A percentile compares a stretch with the other conserved stretches of the same genome.
Evolutionary conservation across 2,888 invertebrate species (phyloP).

Genomic region (Torymus auratus): DNA sequence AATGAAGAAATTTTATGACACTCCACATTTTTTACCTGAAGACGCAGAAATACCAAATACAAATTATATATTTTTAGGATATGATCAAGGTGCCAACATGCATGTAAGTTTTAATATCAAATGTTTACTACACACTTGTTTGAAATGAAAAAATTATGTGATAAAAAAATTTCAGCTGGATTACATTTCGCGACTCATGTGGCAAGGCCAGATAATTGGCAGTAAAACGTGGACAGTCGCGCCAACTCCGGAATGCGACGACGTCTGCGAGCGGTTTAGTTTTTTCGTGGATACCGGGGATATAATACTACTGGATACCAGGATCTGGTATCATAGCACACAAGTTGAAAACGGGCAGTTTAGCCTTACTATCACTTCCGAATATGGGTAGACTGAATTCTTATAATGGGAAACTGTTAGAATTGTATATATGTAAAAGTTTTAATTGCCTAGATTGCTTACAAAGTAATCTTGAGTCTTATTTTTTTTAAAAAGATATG

Average conservation of each 20-base stretch:
- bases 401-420: constrained; percentile 30
- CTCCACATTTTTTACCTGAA: constrained; percentile 91
- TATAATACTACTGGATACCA: constrained; percentile 92
- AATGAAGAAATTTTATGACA: constrained; percentile 86
- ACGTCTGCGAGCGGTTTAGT: constrained; percentile 84
- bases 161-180: constrained; percentile 83
- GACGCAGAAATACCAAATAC: constrained; percentile 92
- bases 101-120: constrained; percentile 82
- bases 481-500: constrained; percentile 42
- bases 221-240: constrained; percentile 90
- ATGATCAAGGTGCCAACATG: constrained; percentile 92
- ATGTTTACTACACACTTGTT: neutral
- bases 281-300: constrained; percentile 92
- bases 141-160: neutral
- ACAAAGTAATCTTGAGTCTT: constrained; percentile 34
- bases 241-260: constrained; percentile 92
- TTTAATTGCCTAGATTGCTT: constrained; percentile 41
- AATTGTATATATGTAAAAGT: constrained; percentile 43
- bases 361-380: constrained; percentile 92
- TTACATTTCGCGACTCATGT: constrained; percentile 93
- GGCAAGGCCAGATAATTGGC: constrained; percentile 94
- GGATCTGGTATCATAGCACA: constrained; percentile 95
- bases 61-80: constrained; percentile 95
- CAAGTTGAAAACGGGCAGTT: constrained; percentile 88
- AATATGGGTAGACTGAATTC: constrained; percentile 84